Evolutionary conservation across 2,888 invertebrate species (phyloP).

Genomic region (Phalera bucephala): DNA sequence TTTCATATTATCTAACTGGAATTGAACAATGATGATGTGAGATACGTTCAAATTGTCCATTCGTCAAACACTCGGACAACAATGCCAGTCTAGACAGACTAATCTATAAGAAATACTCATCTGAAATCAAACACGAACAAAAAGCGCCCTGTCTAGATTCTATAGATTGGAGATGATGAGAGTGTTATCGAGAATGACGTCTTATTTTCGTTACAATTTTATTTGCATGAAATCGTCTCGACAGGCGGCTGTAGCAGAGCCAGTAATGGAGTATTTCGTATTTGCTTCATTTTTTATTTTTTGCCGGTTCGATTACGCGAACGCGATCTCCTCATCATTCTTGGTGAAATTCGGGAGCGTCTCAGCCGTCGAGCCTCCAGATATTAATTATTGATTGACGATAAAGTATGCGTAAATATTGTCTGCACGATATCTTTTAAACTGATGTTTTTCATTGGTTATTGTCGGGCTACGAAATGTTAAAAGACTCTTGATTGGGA

Average conservation of each 20-base stretch:
- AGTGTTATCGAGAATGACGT: slow-evolving; percentile 27
- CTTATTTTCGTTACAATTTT: slow-evolving; percentile 31
- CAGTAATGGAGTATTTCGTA: slow-evolving; percentile 82
- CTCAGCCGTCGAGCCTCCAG: slow-evolving; percentile 71
- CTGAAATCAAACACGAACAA: slow-evolving; percentile 25
- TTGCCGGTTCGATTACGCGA: slow-evolving; percentile 81
- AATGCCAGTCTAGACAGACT: slow-evolving; percentile 23
- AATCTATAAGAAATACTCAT: slow-evolving; percentile 28
- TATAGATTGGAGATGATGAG: slow-evolving; percentile 28
- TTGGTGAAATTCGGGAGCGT: slow-evolving; percentile 82
- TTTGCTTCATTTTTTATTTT: slow-evolving; percentile 82
- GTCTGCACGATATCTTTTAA: slow-evolving; percentile 46
- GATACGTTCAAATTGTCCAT: slow-evolving; percentile 24
- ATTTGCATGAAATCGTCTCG: slow-evolving; percentile 51
- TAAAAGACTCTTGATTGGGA: no score
- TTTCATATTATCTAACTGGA: slow-evolving; percentile 17
- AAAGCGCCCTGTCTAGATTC: slow-evolving; percentile 27
- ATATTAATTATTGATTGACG: slow-evolving; percentile 83
- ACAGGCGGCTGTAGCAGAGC: slow-evolving; percentile 44
- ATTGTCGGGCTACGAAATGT: no score
- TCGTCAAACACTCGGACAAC: slow-evolving; percentile 24
- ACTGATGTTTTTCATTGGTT: slow-evolving; percentile 43
- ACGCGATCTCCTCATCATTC: slow-evolving; percentile 79
- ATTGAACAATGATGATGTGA: slow-evolving; percentile 26
- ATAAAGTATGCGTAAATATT: slow-evolving; percentile 75